phyloP scores from a whole-genome alignment of 2,797 vertebrate species.

The Ataeniobius toweri region DNA sequence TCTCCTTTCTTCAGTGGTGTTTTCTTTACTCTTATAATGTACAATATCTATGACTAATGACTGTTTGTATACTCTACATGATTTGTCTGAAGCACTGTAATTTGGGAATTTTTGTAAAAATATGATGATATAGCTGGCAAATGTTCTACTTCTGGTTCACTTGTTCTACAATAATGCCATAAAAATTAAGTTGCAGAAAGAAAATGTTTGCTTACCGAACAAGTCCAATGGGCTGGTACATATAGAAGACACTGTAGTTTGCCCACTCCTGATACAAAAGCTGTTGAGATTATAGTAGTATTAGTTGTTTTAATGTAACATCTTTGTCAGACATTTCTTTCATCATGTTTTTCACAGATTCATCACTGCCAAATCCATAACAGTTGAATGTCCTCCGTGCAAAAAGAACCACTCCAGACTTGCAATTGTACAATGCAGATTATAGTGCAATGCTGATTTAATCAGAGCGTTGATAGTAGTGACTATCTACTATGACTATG shows the following conservation, averaged over 20 bases:
- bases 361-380: too few relatives aligned
- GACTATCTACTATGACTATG: too few relatives aligned
- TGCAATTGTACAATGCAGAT: too few relatives aligned
- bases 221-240: slow-evolving; percentile 93
- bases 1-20: background rate
- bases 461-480: too few relatives aligned
- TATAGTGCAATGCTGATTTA: too few relatives aligned
- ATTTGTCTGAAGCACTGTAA: background rate
- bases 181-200: background rate
- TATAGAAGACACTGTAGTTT: slow-evolving; percentile 93
- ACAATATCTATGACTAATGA: background rate
- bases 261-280: slow-evolving; percentile 96
- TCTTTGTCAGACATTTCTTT: background rate
- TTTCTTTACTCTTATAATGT: background rate
- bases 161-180: too few relatives aligned
- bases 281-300: slow-evolving; percentile 66
- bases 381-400: too few relatives aligned
- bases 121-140: too few relatives aligned
- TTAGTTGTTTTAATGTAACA: background rate
- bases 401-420: too few relatives aligned
- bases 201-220: slow-evolving; percentile 82
- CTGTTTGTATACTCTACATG: background rate
- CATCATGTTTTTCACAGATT: background rate
- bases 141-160: too few relatives aligned
- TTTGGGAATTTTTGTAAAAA: too few relatives aligned